These are phyloP conservation scores for Nebria ingens DNA, from an alignment of 1,140 invertebrate species.

Conservation along the genomic window DNA sequence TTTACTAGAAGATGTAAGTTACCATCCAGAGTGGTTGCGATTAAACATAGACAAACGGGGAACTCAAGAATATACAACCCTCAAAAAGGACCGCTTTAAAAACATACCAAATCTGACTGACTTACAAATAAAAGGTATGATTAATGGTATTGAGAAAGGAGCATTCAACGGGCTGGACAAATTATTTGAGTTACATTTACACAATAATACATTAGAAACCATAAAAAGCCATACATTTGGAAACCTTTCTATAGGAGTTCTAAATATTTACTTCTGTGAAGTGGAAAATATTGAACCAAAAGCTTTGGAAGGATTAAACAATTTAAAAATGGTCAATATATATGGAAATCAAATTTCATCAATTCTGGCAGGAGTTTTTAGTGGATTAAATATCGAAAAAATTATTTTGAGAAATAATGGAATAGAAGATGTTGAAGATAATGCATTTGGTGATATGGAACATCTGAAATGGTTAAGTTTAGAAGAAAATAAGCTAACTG, in stretches of 20 bases:
- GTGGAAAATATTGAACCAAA: slow-evolving; percentile 1
- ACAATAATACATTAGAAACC: neutral
- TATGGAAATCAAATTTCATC: neutral
- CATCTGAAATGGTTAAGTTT: slow-evolving; percentile 13
- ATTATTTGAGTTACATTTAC: slow-evolving; percentile 1
- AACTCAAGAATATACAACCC: too few relatives aligned
- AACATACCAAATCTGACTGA: neutral
- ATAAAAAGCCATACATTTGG: neutral
- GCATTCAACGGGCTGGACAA: neutral
- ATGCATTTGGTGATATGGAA: slow-evolving; percentile 14
- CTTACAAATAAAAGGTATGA: neutral
- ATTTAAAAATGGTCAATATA: neutral
- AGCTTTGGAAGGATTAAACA: slow-evolving; percentile 12
- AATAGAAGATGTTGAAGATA: slow-evolving; percentile 13
- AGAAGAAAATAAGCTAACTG: slow-evolving; percentile 13
- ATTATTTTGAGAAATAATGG: slow-evolving; percentile 14
- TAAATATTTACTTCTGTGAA: slow-evolving; percentile 4
- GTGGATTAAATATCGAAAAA: slow-evolving; percentile 4
- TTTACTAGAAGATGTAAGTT: too few relatives aligned
- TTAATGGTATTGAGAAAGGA: neutral
- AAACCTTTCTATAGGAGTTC: slow-evolving; percentile 6
- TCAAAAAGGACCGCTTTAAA: neutral
- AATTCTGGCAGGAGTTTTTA: slow-evolving; percentile 14
- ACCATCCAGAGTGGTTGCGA: too few relatives aligned
- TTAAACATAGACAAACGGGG: too few relatives aligned